A percentile compares a stretch with the other conserved stretches of the same genome.
These are phyloP conservation scores for Dendrolimus pini DNA, from an alignment of 2,888 invertebrate genomes.

Conservation along the genomic window DNA sequence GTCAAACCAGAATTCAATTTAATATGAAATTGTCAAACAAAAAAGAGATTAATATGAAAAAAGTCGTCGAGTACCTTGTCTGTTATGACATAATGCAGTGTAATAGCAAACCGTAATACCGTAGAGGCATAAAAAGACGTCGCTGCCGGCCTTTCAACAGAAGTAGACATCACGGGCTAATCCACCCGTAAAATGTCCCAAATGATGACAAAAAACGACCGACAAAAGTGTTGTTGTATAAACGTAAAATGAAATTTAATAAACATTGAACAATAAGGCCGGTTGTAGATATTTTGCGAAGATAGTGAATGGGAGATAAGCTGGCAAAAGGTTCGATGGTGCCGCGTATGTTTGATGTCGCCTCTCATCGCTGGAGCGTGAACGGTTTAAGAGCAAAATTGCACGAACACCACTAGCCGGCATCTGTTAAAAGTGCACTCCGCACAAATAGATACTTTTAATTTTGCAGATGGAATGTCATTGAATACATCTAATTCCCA, in stretches of 20 bases:
- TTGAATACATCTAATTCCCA: conserved; percentile 21
- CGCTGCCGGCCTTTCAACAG: conserved; percentile 48
- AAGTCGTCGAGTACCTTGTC: conserved; percentile 54
- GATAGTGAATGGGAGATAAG: conserved; percentile 73
- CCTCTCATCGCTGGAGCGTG: conserved; percentile 69
- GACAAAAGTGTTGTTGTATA: conserved; percentile 76
- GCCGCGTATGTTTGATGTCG: conserved; percentile 72
- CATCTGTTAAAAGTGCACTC: conserved; percentile 69
- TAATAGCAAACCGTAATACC: conserved; percentile 67
- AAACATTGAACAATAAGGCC: conserved; percentile 65
- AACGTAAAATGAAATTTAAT: conserved; percentile 77
- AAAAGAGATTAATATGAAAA: conserved; percentile 36
- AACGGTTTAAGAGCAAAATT: conserved; percentile 70
- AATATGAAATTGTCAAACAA: conserved; percentile 55
- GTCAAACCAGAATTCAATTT: conserved; percentile 69
- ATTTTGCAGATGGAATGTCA: conserved; percentile 69
- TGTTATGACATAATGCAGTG: conserved; percentile 76
- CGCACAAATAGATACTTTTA: conserved; percentile 66
- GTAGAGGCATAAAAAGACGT: conserved; percentile 62
- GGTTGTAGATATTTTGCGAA: conserved; percentile 63
- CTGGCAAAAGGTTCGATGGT: conserved; percentile 71
- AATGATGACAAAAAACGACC: conserved; percentile 64
- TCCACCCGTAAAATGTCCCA: conserved; percentile 76
- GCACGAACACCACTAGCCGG: conserved; percentile 52
- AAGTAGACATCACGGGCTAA: conserved; percentile 61